Base-by-base conservation (phyloP, 37 sponge, comb jelly and placozoan species). In the Crambe crambe region DNA sequence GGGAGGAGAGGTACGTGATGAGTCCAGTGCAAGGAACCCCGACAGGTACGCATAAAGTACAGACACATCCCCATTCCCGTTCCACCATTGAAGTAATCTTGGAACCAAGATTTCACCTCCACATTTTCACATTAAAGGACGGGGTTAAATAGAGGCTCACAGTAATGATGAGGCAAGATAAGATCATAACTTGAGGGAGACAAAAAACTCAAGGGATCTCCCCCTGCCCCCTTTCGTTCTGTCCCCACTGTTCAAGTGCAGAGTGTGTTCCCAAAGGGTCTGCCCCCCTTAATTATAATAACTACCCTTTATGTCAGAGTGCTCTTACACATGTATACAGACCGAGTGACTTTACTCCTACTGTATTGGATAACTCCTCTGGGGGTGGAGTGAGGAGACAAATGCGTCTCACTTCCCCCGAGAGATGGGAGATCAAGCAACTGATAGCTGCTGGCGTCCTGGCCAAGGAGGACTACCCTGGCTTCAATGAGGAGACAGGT, bases 371-470 rank as follows among this genome's bases (percentile, higher is more conserved):
- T 10, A 80, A 79, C 64, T 78, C 40, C 38, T 68, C 75, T 29
- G 57, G 47, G 3, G 60, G 75, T 25, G 41, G 64, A 37, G 57
- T 58, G 32, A 71, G 83, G 30, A 30, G 66, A 5, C 66, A 65
- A 8, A 79, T 68, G 2, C 51, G 97, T 27, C 77, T 97, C 81
- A 94, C 95, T 2, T 97, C 97, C n/a, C 99, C 99, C 0, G 99
- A 98, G 75, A 90, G 88, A 54, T 98, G 99, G 99, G 99, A 98
- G 83, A 86, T 98, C 65, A 93, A 98, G 47, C 97, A 96, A 80
- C 92, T 98, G 56, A 95, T 98, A 30, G 82, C 96, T 2, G 95
- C 99, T 2, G 99, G 99, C 17, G 96, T 93, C 18, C 82, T 98
- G 73, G 94, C 91, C 68, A 90, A 91, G 76, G 56, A 79, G 32